phyloP scores from a whole-genome alignment of 1,140 invertebrate species.

The Halictus rubicundus region DNA sequence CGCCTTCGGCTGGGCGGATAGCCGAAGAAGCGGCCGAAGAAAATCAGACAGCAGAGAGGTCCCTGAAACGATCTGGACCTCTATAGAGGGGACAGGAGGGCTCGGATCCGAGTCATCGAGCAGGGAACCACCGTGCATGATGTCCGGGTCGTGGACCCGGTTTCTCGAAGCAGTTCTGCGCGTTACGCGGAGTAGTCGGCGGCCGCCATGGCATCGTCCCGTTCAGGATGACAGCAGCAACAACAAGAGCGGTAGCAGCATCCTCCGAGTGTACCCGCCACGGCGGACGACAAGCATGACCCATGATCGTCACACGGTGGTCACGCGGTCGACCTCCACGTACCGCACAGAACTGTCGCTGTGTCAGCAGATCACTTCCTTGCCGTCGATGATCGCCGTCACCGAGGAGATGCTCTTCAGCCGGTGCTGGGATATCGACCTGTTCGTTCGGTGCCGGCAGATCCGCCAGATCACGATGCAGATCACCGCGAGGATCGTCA shows the following conservation, averaged over 20 bases:
- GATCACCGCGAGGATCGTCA: slow-evolving; percentile 76
- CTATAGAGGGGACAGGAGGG: too few relatives aligned
- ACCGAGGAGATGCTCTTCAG: slow-evolving; percentile 89
- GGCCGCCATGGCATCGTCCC: slow-evolving; percentile 3
- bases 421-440: slow-evolving; percentile 87
- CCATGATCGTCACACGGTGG: slow-evolving; percentile 88
- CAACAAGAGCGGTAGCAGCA: neutral
- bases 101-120: slow-evolving; percentile 36
- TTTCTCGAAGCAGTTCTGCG: slow-evolving; percentile 70
- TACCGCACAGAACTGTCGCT: slow-evolving; percentile 95
- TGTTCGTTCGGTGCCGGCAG: slow-evolving; percentile 82
- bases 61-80: neutral
- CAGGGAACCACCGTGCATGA: slow-evolving; percentile 26
- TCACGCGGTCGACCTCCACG: slow-evolving; percentile 93
- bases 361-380: slow-evolving; percentile 96
- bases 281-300: slow-evolving; percentile 31
- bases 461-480: slow-evolving; percentile 81
- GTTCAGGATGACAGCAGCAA: slow-evolving; percentile 45
- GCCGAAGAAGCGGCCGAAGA: too few relatives aligned
- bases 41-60: neutral
- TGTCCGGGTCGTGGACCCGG: too few relatives aligned
- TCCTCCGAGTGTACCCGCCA: slow-evolving; percentile 14
- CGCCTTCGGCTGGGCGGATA: too few relatives aligned
- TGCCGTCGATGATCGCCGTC: slow-evolving; percentile 89
- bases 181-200: slow-evolving; percentile 66